Base-by-base conservation (phyloP, 2,113 vertebrate genomes). In the Willisornis vidua region DNA sequence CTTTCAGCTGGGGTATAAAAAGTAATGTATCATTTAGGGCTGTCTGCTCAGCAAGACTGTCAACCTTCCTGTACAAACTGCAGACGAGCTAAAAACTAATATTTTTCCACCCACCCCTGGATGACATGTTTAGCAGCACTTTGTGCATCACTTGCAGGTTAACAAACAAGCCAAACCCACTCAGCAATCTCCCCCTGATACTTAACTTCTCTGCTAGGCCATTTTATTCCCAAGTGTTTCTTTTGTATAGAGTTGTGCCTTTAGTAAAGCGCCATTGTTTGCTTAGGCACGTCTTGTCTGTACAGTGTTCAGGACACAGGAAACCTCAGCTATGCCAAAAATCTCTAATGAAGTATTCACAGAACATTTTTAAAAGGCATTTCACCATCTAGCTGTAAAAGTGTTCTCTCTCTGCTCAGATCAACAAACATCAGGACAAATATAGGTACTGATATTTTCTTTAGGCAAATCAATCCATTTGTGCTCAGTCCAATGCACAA, bases 291-390 rank as follows among this genome's bases (percentile, higher is more conserved):
- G 71, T 90, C 54, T 49, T 93, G 59, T 87, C 61, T 67, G 31
- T 57, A 51, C 68, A n/a, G 45, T n/a, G 66, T 78, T 89, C 28
- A 33, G 85, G 84, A 85, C 87, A 82, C 85, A 89, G 85, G 93
- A 95, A 96, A 75, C 62, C 39, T 94, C 58, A 81, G 52, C 78
- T 87, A 39, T 82, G 77, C 87, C 90, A 95, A 70, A 96, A 91
- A 45, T 65, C 35, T 75, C 82, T 85, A 51, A 84, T 17, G 29
- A 78, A 87, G 61, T 73, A 73, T 46, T 84, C 29, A n/a, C 80
- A 91, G 45, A 22, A 72, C 35, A n/a, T 87, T 93, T 94, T 87
- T 61, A 17, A 89, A 91, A 82, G 52, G 19, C 73, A 51, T 81
- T 92, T 26, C 39, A 62, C 37, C 45, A 52, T 75, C 48, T 45